Evolutionary conservation across 2,888 invertebrate species (phyloP).

Genomic region (Drosophila greeni): DNA sequence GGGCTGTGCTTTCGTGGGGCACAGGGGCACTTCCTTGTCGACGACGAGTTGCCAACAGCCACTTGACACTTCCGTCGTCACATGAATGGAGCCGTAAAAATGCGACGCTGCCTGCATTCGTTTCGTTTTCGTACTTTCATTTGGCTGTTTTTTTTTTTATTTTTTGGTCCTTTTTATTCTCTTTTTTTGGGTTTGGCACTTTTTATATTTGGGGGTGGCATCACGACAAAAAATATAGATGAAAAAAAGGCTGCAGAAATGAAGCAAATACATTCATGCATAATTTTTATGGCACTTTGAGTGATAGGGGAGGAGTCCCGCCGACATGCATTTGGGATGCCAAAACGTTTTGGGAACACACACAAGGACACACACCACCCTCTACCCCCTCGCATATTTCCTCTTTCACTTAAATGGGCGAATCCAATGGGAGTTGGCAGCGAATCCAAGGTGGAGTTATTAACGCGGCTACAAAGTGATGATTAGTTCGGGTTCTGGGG

Average conservation of each 20-base stretch:
- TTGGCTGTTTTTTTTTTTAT: conserved; percentile 15
- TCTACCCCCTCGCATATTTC: not conserved
- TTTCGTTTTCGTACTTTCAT: conserved; percentile 35
- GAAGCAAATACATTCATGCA: conserved; percentile 73
- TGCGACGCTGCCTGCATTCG: conserved; percentile 68
- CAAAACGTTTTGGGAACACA: conserved; percentile 71
- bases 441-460: conserved; percentile 55
- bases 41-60: conserved; percentile 73
- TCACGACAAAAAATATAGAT: conserved; percentile 28
- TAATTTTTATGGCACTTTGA: conserved; percentile 68
- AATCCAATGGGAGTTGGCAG: conserved; percentile 11
- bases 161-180: not conserved
- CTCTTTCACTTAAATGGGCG: conserved; percentile 51
- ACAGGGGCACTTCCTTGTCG: conserved; percentile 62
- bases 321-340: conserved; percentile 62
- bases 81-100: conserved; percentile 74
- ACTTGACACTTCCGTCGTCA: conserved; percentile 74
- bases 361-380: conserved; percentile 4
- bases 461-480: conserved; percentile 70
- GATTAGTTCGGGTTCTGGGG: conserved; percentile 54
- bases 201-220: conserved; percentile 60
- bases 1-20: conserved; percentile 34
- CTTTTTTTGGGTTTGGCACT: conserved; percentile 51
- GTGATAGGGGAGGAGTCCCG: conserved; percentile 41
- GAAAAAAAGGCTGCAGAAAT: conserved; percentile 39